Base-by-base conservation (phyloP, 2,888 invertebrate species). In the Coleophora flavipennella region DNA sequence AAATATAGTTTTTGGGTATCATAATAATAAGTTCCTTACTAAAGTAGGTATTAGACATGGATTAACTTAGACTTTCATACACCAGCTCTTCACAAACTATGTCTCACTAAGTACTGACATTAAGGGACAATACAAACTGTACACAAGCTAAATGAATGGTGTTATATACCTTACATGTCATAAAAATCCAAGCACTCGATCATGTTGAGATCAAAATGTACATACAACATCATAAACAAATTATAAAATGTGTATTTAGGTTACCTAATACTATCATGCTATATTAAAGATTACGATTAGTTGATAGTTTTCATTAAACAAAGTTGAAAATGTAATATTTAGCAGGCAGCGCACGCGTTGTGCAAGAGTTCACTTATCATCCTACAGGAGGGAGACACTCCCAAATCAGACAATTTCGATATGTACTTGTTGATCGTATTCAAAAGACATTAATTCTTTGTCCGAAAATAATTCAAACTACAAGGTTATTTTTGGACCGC, bases 191-290 rank as follows among this genome's bases (percentile, higher is more conserved):
- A 78, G 67, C 75, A 71, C 73, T 69, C 80, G 77, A 83, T 83
- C 83, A 66, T 74, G 63, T 76, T 83, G 83, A 83, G 84, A 84
- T 84, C 84, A 84, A 80, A 80, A 83, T 83, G 78, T 83, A 83
- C 81, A 83, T 62, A 74, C 59, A 69, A 67, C 57, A 63, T 65
- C 53, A 63, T 57, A 62, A 62, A 68, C 48, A 64, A 66, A 61
- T 47, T 49, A 55, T 55, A 58, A 55, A 48, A 53, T 54, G 55
- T 49, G 53, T 58, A 51, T 51, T 53, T 58, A 42, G 13, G 26
- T 34, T 61, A 63, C 11, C 12, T 32, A 20, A 20, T 20, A 20
- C 20, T 20, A 20, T 13, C 13, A 13, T 8, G 43, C 3, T 20
- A 20, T 20, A 3, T 6, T 20, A 20, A 20, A 3, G 6, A 20